Evolutionary conservation across 2,888 invertebrate genomes (phyloP), one percentile per base, ranked within the genome.

Genomic region (Ferdinandea cuprea): DNA sequence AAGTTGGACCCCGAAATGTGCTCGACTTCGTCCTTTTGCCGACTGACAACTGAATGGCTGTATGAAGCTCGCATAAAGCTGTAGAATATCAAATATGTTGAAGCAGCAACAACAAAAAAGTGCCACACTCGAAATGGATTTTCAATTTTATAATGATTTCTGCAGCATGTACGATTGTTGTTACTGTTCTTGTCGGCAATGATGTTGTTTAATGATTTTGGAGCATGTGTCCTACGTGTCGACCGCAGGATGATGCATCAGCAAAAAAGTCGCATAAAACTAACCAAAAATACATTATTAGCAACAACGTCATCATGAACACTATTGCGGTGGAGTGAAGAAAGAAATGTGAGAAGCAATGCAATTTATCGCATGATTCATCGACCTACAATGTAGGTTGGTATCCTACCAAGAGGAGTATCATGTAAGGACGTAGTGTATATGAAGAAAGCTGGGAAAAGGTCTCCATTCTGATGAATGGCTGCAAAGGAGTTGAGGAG

Each of bases 191-290:
- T 56, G 44, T 28, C 52, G 44, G 25, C 56, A 50, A 40, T 8
- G 44, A 21, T 59, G 59, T 56, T 17, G 35, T 32, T 65, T 19
- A 32, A 32, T 50, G 50, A 35, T 59, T 35, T 59, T 52, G 35
- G 35, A 65, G 65, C 54, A 65, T 65, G 59, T 83, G 52, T 78
- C 40, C 50, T 72, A 66, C 66, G 56, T 83, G 83, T 77, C 78
- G 46, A 68, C 83, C 72, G 83, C 83, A 83, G 61, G 78, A 78
- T 72, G 83, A 83, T 78, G 78, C 72, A 73, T 35, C 68, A 63
- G 68, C 42, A 6, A 76, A 59, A 44, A 21, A 56, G 50, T 42
- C 50, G 30, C 40, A 42, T 50, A 21, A 50, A 56, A 65, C 72
- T n/a, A 32, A 73, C 37, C 19, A 30, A 71, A 59, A 32, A 61